Base-by-base conservation (phyloP, 2,888 invertebrate genomes). In the Mechanitis messenoides region DNA sequence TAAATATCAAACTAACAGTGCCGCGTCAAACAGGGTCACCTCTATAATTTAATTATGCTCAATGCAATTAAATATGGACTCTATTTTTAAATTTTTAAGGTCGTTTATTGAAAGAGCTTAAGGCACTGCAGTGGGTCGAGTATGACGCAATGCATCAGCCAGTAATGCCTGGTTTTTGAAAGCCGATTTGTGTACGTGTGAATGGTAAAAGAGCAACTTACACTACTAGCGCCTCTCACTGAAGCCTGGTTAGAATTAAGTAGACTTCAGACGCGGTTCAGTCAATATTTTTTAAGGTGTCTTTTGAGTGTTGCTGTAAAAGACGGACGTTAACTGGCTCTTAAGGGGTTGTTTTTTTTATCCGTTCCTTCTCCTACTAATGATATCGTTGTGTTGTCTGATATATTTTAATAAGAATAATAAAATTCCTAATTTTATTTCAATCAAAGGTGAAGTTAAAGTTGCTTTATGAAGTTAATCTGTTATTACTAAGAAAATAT, bases 111-210 rank as follows among this genome's bases (percentile, higher is more conserved):
- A 67, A 64, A 64, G 56, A 60, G 31, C 56, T 54, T 64, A 60
- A 55, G 65, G 66, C 67, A 69, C 62, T 73, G 75, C 76, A 71
- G 69, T 69, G 72, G 71, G 68, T 63, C 64, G 68, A 63, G 69
- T 63, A 59, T 75, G 72, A 68, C 72, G 77, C 77, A 76, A 69
- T 76, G 77, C 77, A 74, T 74, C 76, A 74, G 60, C 55, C 58
- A 56, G 50, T 63, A 63, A 59, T 62, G 59, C 56, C 55, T 56
- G 61, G 60, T 55, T 64, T 66, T 61, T 64, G 55, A 64, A 65
- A 55, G 64, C 53, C 61, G 66, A 63, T 65, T 61, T 61, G 54
- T 59, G 55, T 62, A 56, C 59, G 57, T 58, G 61, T 66, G 66
- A 53, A 50, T 50, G 50, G 50, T 31, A 58, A 61, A 57, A 64